Percentiles rank a stretch among this genome's conserved stretches.
Evolutionary conservation across 2,797 vertebrate species (phyloP).

Genomic region (Platalea minor): DNA sequence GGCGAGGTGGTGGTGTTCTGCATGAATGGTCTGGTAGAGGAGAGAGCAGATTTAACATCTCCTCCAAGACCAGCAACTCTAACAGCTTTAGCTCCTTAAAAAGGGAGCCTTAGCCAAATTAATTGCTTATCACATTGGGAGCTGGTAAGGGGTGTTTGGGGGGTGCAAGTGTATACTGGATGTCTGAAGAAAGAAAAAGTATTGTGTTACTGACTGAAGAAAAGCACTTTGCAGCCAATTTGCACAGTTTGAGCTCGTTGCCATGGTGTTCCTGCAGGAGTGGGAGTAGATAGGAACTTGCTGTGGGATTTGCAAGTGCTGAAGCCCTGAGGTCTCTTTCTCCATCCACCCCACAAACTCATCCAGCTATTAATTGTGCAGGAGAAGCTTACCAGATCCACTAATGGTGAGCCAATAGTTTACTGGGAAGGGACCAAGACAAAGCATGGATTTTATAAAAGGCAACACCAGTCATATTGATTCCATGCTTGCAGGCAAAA

Average conservation of each 20-base stretch:
- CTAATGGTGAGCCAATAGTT: not conserved
- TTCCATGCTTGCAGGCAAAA: not conserved
- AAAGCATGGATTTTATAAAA: not conserved
- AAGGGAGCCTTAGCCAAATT: not conserved
- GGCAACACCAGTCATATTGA: not conserved
- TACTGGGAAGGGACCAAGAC: not conserved
- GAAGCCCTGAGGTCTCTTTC: conserved; percentile 39
- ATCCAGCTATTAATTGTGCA: not conserved
- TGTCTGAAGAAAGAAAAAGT: conserved; percentile 7
- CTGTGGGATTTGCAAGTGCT: conserved; percentile 42
- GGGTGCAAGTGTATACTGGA: not conserved
- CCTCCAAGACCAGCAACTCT: not conserved
- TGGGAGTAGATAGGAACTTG: conserved; percentile 50
- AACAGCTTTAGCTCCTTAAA: not conserved
- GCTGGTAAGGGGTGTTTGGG: not conserved
- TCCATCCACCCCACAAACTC: not conserved
- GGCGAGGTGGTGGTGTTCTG: not conserved
- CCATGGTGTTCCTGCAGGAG: conserved; percentile 33
- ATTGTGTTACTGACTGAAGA: conserved; percentile 58
- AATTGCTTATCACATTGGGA: conserved; percentile 22
- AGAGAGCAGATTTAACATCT: not conserved
- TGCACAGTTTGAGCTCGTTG: conserved; percentile 57
- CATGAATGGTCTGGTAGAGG: not conserved
- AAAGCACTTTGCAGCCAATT: conserved; percentile 58
- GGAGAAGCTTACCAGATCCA: not conserved